These are phyloP conservation scores for Tragelaphus buxtoni DNA, from an alignment of 2,113 vertebrate species.

Conservation along the genomic window DNA sequence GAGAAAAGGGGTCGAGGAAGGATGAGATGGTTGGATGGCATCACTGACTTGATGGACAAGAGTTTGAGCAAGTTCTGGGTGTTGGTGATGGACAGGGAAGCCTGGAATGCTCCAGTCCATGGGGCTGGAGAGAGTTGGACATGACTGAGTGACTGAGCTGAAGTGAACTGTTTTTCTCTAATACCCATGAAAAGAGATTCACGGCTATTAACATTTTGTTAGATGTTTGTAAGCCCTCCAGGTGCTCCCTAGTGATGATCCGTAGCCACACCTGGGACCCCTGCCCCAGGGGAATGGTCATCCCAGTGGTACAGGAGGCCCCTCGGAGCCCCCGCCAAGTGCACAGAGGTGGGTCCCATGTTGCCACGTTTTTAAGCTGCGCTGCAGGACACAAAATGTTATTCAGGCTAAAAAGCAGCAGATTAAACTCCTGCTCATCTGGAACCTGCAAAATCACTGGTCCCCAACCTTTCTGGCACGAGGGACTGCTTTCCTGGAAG, in stretches of 20 bases:
- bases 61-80: neutral
- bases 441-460: neutral
- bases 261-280: neutral
- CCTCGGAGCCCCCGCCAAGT: neutral
- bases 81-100: neutral
- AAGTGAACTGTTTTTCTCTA: neutral
- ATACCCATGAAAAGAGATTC: neutral
- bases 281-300: neutral
- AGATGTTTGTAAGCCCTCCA: neutral
- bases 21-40: neutral
- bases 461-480: neutral
- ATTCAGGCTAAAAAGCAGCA: neutral
- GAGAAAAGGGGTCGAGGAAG: neutral
- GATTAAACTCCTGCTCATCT: neutral
- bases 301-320: neutral
- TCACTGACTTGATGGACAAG: neutral
- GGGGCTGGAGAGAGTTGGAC: neutral
- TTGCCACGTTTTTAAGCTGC: neutral
- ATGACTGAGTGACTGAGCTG: neutral
- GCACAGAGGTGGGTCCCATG: rapidly evolving
- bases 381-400: neutral
- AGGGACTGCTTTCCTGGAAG: neutral
- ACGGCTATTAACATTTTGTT: neutral
- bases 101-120: neutral
- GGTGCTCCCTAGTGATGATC: neutral